phyloP scores from a whole-genome alignment of 2,888 invertebrate genomes.

The Parasteatoda lunata region DNA sequence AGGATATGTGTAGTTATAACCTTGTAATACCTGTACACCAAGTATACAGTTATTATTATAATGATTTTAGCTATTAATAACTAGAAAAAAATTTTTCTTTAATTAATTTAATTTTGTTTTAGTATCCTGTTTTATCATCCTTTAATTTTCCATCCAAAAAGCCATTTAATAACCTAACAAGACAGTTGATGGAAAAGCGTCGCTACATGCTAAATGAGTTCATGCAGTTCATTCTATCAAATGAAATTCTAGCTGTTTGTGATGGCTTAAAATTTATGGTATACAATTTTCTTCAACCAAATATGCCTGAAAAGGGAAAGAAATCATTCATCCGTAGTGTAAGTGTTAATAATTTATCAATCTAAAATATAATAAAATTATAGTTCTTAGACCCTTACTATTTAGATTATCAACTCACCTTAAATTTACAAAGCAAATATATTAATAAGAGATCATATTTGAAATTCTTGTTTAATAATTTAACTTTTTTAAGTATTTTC shows the following conservation, averaged over 20 bases:
- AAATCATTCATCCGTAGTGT: conserved; percentile 75
- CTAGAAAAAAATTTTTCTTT: neutral
- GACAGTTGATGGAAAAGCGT: conserved; percentile 84
- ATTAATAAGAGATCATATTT: no score
- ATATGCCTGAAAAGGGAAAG: conserved; percentile 81
- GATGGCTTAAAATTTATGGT: conserved; percentile 80
- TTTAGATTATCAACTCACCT: no score
- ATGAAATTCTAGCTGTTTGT: conserved; percentile 79
- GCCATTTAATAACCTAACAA: conserved; percentile 92
- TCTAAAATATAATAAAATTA: no score
- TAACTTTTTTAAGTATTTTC: neutral
- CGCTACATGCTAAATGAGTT: conserved; percentile 85
- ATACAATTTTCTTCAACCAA: conserved; percentile 81
- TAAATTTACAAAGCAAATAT: no score
- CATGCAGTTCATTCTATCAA: conserved; percentile 80
- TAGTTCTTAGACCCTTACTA: no score
- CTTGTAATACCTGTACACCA: no score
- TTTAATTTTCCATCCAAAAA: conserved; percentile 93
- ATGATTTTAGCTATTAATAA: no score
- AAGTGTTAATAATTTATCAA: conserved; percentile 32
- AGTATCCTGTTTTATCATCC: conserved; percentile 86
- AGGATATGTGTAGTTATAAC: no score
- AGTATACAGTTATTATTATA: no score
- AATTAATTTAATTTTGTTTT: conserved; percentile 70
- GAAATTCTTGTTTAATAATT: no score